Base-by-base conservation (phyloP, 2,797 vertebrate species). In the Ispidina picta region DNA sequence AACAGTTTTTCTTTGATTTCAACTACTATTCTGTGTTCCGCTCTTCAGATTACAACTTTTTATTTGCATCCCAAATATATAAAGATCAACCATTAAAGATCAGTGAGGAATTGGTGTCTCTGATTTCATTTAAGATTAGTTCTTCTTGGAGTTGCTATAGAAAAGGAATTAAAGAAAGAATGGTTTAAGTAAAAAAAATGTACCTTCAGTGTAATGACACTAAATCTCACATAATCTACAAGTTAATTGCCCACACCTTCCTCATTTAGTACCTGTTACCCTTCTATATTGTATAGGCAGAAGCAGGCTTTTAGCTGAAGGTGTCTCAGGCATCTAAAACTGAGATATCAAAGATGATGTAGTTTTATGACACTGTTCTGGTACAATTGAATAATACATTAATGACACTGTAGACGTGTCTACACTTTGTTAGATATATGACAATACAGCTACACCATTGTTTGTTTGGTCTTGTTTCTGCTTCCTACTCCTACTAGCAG, bases 241-340 rank as follows among this genome's bases (percentile, higher is more conserved):
- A 0, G 2, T 71, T 48, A 16, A 5, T 51, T 78, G 25, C 15
- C 3, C 16, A 35, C 1, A 0, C 23, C 21, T 35, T 55, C 9
- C 8, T 72, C 60, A 78, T 35, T 44, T n/a, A 71, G 5, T 5
- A 39, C 4, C 5, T 43, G 21, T 15, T 72, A 82, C 82, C 74
- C 25, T 52, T 48, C 49, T 62, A 12, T 2, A 8, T 21, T 52
- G 3, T 18, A 35, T 23, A 55, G 44, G 5, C 2, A 66, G 29
- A 80, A 54, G 2, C 1, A 66, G 14, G 4, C 5, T 76, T 82
- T 76, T 35, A 70, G 6, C 9, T 29, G 5, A 20, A 66, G 14
- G 2, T 58, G 7, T 73, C 12, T 70, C 44, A 74, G 29, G 3
- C 5, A 43, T 1, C 46, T 22, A 48, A 23, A 22, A 22, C 46